A percentile compares a stretch with the other conserved stretches of the same genome.
phyloP scores from a whole-genome alignment of 2,113 vertebrate genomes.

The Blennius ocellaris region DNA sequence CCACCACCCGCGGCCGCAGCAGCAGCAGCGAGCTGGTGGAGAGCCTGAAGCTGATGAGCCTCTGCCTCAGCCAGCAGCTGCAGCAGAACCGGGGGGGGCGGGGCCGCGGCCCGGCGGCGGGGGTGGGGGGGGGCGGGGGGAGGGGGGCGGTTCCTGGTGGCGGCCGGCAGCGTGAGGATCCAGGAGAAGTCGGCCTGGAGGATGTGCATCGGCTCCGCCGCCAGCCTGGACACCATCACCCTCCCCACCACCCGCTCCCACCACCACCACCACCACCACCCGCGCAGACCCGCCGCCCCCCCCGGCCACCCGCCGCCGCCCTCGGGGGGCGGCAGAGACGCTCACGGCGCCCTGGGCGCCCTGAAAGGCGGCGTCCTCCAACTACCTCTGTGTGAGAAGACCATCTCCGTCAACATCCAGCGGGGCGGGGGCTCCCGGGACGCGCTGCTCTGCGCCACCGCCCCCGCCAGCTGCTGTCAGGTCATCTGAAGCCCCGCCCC shows the following conservation, averaged over 20 bases:
- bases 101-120: constrained; percentile 1
- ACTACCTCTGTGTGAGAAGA: constrained; percentile 99
- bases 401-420: constrained; percentile 98
- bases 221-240: constrained; percentile 81
- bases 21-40: constrained; percentile 89
- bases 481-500: constrained; percentile 87
- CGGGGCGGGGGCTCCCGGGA: constrained; percentile 88
- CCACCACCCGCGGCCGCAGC: too few relatives aligned
- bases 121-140: constrained; percentile 35
- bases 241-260: constrained; percentile 60
- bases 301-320: constrained; percentile 13
- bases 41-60: constrained; percentile 94
- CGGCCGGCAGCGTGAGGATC: constrained; percentile 87
- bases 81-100: constrained; percentile 73
- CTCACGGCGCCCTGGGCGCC: constrained; percentile 80
- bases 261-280: constrained; percentile 53
- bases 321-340: constrained; percentile 46
- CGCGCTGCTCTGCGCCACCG: constrained; percentile 90
- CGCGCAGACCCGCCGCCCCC: constrained; percentile 27
- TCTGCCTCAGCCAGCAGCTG: constrained; percentile 92
- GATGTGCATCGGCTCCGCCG: constrained; percentile 89
- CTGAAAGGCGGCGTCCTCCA: constrained; percentile 93
- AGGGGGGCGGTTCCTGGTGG: constrained; percentile 86
- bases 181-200: constrained; percentile 95
- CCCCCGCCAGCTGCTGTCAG: constrained; percentile 95